Percentiles rank a stretch among this genome's conserved stretches.
Conservation (phyloP, 2,797 vertebrate species). For the Micrastur ruficollis region DNA sequence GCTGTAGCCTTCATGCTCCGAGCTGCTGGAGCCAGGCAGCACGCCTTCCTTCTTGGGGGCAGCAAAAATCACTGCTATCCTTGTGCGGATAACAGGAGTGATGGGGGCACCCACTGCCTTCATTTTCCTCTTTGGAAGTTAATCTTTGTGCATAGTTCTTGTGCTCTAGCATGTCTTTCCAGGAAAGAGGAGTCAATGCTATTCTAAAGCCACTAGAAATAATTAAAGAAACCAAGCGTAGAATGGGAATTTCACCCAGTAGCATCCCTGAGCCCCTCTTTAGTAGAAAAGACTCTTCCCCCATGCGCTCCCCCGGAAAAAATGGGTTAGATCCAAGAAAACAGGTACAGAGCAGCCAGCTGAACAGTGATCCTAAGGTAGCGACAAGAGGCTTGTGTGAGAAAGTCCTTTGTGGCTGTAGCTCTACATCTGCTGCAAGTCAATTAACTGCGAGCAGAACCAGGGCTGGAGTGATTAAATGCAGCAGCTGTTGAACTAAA, state of each 20-base stretch:
- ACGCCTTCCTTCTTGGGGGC: not conserved
- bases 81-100: not conserved
- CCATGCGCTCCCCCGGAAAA: no score
- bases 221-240: not conserved
- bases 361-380: not conserved
- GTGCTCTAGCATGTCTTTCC: not conserved
- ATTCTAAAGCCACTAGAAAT: not conserved
- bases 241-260: not conserved
- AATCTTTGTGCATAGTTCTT: not conserved
- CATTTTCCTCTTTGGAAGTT: not conserved
- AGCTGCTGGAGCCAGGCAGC: not conserved
- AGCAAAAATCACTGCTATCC: not conserved
- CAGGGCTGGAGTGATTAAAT: not conserved
- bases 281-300: rapidly evolving
- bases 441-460: not conserved
- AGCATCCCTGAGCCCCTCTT: not conserved
- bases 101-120: not conserved
- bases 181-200: not conserved
- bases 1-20: not conserved
- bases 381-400: not conserved
- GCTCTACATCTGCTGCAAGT: conserved; percentile 21
- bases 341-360: not conserved
- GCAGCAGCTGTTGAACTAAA: not conserved
- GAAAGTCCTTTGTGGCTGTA: conserved; percentile 20
- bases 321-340: not conserved